Conservation (phyloP, 1,140 invertebrate species). For the Cyclargus thomasi region DNA sequence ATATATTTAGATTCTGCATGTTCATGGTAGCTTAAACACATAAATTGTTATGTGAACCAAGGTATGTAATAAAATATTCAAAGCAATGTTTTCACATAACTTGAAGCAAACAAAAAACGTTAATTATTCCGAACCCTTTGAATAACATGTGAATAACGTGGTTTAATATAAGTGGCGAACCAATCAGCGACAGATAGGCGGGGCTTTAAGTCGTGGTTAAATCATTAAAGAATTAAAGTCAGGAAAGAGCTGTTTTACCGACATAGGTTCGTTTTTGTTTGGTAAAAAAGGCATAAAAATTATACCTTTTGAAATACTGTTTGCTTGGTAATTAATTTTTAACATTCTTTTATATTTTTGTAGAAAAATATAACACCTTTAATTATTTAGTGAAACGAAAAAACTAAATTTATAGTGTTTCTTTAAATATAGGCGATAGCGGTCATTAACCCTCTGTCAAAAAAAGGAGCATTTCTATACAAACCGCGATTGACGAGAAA, state of each 20-base stretch:
- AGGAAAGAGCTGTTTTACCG: background rate
- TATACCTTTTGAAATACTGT: too few species aligned
- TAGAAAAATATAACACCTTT: too few species aligned
- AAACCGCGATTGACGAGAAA: too few species aligned
- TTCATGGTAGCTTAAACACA: background rate
- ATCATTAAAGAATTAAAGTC: background rate
- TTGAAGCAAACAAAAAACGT: background rate
- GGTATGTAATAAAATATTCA: conserved; percentile 3
- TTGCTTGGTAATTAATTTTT: too few species aligned
- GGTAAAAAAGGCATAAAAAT: too few species aligned
- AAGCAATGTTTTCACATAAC: background rate
- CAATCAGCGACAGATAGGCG: conserved; percentile 9
- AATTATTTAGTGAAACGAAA: too few species aligned
- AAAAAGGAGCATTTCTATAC: too few species aligned
- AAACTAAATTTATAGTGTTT: too few species aligned
- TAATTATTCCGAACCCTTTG: conserved; percentile 6
- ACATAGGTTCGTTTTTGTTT: too few species aligned
- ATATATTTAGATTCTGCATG: background rate
- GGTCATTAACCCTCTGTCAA: too few species aligned
- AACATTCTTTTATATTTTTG: too few species aligned
- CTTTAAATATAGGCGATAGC: too few species aligned
- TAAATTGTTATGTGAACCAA: background rate
- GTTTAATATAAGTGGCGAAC: background rate
- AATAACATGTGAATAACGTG: background rate
- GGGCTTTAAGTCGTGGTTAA: conserved; percentile 8